phyloP scores from a whole-genome alignment of 2,797 vertebrate species.

The Parauchenoglanis punctatus region DNA sequence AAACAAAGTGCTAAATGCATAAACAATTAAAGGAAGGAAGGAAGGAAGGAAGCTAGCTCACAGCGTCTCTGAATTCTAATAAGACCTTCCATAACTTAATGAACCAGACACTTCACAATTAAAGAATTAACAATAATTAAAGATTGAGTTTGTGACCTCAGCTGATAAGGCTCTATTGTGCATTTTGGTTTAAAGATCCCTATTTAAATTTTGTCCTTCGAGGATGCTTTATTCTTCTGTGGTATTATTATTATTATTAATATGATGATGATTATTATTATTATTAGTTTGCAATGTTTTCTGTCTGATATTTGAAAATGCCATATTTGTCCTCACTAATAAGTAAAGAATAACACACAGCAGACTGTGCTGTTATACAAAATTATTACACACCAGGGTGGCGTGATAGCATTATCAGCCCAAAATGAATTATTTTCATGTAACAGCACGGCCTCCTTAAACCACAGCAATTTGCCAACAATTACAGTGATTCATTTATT shows the following conservation, averaged over 20 bases:
- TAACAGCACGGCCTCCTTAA: neutral
- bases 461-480: neutral
- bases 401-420: neutral
- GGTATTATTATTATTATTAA: too few relatives aligned
- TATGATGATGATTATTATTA: neutral
- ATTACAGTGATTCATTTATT: neutral
- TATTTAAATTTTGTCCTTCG: neutral
- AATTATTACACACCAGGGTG: neutral
- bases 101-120: neutral
- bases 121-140: neutral
- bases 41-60: neutral
- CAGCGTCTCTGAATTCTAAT: neutral
- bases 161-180: neutral
- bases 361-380: neutral
- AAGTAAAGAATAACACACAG: neutral
- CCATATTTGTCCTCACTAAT: neutral
- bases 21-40: neutral
- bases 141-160: neutral
- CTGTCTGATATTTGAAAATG: neutral
- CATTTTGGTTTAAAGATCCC: neutral
- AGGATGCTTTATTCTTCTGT: neutral
- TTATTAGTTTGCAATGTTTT: neutral
- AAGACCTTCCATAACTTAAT: neutral
- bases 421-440: conserved; percentile 2
- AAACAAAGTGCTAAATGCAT: neutral